Evolutionary conservation across 2,113 vertebrate genomes (phyloP).

Genomic region (Poeciliopsis turrubarensis): DNA sequence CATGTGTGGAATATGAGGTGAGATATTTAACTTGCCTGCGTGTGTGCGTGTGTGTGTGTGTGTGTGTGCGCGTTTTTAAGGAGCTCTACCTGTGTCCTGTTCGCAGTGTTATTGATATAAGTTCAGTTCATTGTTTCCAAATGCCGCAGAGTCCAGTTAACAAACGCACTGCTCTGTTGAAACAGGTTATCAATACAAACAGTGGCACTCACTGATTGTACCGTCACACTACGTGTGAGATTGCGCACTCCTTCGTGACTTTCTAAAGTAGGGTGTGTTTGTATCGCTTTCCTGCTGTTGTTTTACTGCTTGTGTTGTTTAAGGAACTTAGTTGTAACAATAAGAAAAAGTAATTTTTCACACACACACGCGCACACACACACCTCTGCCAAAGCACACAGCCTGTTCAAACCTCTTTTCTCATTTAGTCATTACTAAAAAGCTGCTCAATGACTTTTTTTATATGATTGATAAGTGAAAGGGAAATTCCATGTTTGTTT

Average conservation of each 20-base stretch:
- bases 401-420: constrained; percentile 7
- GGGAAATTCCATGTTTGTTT: background rate
- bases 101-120: background rate
- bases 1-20: background rate
- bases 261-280: constrained; percentile 60
- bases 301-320: constrained; percentile 67
- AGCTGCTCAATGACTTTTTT: background rate
- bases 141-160: constrained; percentile 9
- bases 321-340: constrained; percentile 66
- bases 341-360: constrained; percentile 44
- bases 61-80: background rate
- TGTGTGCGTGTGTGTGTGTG: too few species aligned
- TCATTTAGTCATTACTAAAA: background rate
- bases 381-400: constrained; percentile 4
- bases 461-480: background rate
- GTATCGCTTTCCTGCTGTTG: constrained; percentile 75
- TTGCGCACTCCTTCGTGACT: constrained; percentile 46
- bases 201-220: constrained; percentile 19
- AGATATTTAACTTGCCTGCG: background rate
- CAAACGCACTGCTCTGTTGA: constrained; percentile 42
- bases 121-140: constrained; percentile 29
- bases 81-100: background rate
- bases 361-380: constrained; percentile 14
- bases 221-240: constrained; percentile 20
- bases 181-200: constrained; percentile 65